Evolutionary conservation across 2,888 invertebrate genomes (phyloP).

Genomic region (Leptinotarsa peninsularis): DNA sequence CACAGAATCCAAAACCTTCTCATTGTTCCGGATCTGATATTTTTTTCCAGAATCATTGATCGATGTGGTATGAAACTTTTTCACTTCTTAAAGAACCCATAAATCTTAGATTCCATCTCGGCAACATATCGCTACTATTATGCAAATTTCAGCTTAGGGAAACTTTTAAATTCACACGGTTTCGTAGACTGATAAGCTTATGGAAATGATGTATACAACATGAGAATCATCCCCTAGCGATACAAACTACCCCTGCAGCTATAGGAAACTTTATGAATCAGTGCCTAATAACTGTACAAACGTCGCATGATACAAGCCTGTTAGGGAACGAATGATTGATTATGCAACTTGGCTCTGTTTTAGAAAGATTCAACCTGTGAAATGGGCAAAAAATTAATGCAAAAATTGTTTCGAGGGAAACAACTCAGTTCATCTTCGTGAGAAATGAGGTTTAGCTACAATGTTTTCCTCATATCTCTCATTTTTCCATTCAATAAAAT

Average conservation of each 20-base stretch:
- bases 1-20: too few relatives aligned
- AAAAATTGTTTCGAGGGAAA: too few relatives aligned
- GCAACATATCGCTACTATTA: not conserved
- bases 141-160: not conserved
- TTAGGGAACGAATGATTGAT: not conserved
- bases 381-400: too few relatives aligned
- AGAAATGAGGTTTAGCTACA: too few relatives aligned
- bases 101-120: not conserved
- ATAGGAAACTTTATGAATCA: not conserved
- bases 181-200: not conserved
- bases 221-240: slow-evolving; percentile 2
- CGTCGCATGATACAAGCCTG: not conserved
- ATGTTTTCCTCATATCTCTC: too few relatives aligned
- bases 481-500: too few relatives aligned
- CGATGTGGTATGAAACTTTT: too few relatives aligned
- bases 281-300: not conserved
- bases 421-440: too few relatives aligned
- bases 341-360: not conserved
- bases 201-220: slow-evolving; percentile 1
- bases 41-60: too few relatives aligned
- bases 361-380: too few relatives aligned
- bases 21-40: too few relatives aligned
- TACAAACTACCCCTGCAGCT: not conserved
- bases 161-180: not conserved
- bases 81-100: not conserved